Base-by-base conservation (phyloP, 2,888 invertebrate species). In the Pimpla rufipes region DNA sequence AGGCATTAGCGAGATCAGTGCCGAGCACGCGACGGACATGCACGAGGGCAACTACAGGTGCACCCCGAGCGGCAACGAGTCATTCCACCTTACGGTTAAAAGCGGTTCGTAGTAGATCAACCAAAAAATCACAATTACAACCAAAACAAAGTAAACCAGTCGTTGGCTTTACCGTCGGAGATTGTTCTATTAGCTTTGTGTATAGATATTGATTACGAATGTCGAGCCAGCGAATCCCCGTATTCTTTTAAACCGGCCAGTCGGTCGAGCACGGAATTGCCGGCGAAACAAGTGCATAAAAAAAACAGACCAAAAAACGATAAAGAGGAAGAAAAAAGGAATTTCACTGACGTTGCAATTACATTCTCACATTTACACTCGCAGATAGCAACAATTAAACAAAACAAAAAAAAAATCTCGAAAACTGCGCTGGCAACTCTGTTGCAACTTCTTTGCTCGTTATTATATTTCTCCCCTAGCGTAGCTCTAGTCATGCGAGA, bases 11-110 rank as follows among this genome's bases (percentile, higher is more conserved):
- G 85, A 79, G 18, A 84, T 90, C 18, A 76, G 76, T 64, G 88
- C 89, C 18, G 78, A 59, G 40, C 83, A 87, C 71, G 92, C 91
- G 21, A 89, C 85, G 47, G 91, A 89, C 55, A 87, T 40, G 62
- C 93, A 93, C 85, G 90, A 90, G 47, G 93, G 93, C 55, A 85
- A 87, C 79, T 93, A 93, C 90, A 90, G 89, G 82, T 93, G 93
- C 88, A 85, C 87, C n/a, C 73, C 87, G 37, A 86, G 77, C 83
- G 68, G 76, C 85, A 90, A 89, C n/a, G 88, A 70, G 64, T 79
- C 87, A 75, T 90, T 89, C 74, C 89, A 90, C 71, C 90, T 92
- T 40, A 84, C 85, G 77, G 87, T 93, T 88, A 85, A 89, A 85
- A 87, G 88, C 79, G 92, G 93, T 93, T 90, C 86, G 92, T 93